Base-by-base conservation (phyloP, 2,888 invertebrate genomes). In the Caenorhabditis drosophilae region DNA sequence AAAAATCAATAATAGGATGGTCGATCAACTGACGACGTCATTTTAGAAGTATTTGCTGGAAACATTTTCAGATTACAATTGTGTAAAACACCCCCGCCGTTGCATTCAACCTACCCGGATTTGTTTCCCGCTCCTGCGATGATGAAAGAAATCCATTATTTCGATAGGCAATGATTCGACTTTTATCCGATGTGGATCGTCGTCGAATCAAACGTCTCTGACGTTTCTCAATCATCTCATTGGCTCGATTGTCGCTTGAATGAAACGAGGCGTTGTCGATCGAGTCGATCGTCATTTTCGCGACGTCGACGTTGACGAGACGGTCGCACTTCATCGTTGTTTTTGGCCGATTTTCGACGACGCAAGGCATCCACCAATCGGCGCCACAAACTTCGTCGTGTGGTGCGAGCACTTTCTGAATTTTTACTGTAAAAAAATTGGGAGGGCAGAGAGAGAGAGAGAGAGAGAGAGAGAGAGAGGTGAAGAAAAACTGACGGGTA, bases 341-440 rank as follows among this genome's bases (percentile, higher is more conserved):
- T n/a, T n/a, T n/a, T n/a, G n/a, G n/a, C n/a, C n/a, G n/a, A n/a
- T n/a, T n/a, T n/a, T n/a, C 34, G 31, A 27, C 34, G 47, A 36
- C 27, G 49, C 49, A 52, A 22, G 52, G 60, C 38, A 48, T 52
- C 66, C 66, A 66, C 66, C 66, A 66, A 41, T 53, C 66, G 56
- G 38, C 56, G 20, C 66, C 66, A 66, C 40, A 64, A 26, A 51
- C 58, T 45, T 51, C 58, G 36, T 45, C 52, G 36, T 41, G 34
- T 47, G 31, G 47, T 23, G 45, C 44, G 11, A 49, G 50, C 20
- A 34, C 51, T 36, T 51, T 54, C 51, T 36, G 47, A 25, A 47
- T 27, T 27, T 27, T 44, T 44, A 15, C 11, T 44, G 25, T 16
- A 12, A n/a, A 9, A 15, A 26, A 31, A 18, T 12, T 27, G 26